Base-by-base conservation (phyloP, 2,797 vertebrate genomes). In the Catamblyrhynchus diadema region DNA sequence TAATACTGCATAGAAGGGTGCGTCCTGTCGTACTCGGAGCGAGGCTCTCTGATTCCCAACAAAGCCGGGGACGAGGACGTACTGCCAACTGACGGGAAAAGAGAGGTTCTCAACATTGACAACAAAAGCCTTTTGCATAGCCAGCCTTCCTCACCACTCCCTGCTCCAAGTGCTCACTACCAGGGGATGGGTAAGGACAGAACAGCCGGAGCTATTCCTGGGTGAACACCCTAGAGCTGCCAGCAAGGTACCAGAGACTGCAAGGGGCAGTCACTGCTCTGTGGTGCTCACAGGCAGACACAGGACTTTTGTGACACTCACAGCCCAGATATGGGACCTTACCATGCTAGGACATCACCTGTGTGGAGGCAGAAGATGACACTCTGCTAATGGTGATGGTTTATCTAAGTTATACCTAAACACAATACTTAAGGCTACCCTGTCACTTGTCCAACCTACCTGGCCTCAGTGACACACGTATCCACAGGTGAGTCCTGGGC, bases 1-100 rank as follows among this genome's bases (percentile, higher is more conserved):
- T 99, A 99, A 98, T 99, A 99, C 98, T 99, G 99, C 99, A 99
- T 98, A 99, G 99, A 98, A 94, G 99, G 98, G 97, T 98, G 99
- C 16, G 98, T 98, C 97, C 98, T 99, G 95, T 99, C 99, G 50
- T 99, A 99, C 73, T 99, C 98, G 75, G 98, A 98, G 96, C 98
- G 98, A 96, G 98, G 98, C 91, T 99, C 99, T 97, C 99, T 98
- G 96, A 99, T 98, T 96, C 99, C 99, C 98, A 99, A 96, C 96
- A 99, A 96, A 69, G 99, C 99, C 87, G 99, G 99, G 95, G 99
- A 99, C 12, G 99, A 99, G 81, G 99, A 99, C 48, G 98, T 98
- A 97, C 99, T 99, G 97, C 99, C 98, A 88, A 98, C 99, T 99
- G 98, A 61, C 6, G 44, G 80, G 80, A 85, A 91, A 84, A 67